Percentiles rank a stretch among this genome's conserved stretches.
Evolutionary conservation across 2,888 invertebrate genomes (phyloP).

Genomic region (Machimus rusticus): DNA sequence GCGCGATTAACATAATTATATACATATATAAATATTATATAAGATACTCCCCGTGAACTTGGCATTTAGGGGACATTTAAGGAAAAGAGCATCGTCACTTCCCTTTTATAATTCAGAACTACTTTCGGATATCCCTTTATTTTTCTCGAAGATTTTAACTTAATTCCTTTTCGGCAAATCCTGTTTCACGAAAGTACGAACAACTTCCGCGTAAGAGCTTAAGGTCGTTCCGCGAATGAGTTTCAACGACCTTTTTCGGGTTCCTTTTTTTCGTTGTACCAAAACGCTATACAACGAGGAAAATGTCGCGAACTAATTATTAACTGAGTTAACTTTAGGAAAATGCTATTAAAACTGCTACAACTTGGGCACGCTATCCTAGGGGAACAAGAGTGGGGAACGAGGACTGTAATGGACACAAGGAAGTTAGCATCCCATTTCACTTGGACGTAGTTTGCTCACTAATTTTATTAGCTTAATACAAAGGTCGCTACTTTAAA

Average conservation of each 20-base stretch:
- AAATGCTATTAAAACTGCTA: not conserved
- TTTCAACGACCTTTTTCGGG: not conserved
- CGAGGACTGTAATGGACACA: not conserved
- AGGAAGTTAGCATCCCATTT: not conserved
- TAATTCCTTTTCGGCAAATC: not conserved
- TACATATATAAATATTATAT: not conserved
- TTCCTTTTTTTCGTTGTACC: not conserved
- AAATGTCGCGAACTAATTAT: not conserved
- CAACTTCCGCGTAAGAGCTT: not conserved
- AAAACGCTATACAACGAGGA: not conserved
- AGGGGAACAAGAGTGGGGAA: not conserved
- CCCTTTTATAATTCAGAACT: constrained; percentile 16
- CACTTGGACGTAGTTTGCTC: not conserved
- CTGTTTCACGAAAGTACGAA: not conserved
- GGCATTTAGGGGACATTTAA: not conserved
- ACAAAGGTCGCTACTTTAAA: not conserved
- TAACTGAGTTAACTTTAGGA: not conserved
- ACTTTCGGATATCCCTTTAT: not conserved
- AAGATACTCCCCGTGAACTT: not conserved
- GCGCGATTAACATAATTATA: not conserved
- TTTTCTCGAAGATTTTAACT: not conserved
- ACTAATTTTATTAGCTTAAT: not conserved
- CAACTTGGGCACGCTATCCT: not conserved
- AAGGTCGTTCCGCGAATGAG: not conserved
- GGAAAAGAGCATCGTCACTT: not conserved